These are phyloP conservation scores for Mus pahari DNA, from an alignment of 2,113 vertebrate species.

Conservation along the genomic window DNA sequence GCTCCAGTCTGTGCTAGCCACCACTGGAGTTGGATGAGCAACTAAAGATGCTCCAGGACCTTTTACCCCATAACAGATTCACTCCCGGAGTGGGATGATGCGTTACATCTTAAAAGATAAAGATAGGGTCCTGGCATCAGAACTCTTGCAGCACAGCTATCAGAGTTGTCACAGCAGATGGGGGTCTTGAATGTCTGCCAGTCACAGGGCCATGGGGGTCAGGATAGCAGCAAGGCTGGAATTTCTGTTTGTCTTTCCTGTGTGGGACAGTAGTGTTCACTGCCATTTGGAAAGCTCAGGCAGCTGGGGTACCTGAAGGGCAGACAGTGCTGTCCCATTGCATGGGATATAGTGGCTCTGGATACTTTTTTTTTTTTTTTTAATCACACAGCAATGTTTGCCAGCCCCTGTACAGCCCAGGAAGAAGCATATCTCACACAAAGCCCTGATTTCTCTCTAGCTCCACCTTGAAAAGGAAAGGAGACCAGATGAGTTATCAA, in stretches of 20 bases:
- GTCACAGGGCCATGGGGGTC: slow-evolving; percentile 38
- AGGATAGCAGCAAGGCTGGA: slow-evolving; percentile 72
- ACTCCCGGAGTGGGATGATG: not conserved
- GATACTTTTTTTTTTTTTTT: not conserved
- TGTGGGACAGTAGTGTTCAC: slow-evolving; percentile 37
- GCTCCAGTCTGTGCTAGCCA: not conserved
- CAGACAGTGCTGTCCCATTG: not conserved
- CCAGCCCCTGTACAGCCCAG: not conserved
- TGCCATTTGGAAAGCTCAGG: not conserved
- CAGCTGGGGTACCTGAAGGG: not conserved
- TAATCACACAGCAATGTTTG: not conserved
- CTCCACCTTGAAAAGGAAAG: not conserved
- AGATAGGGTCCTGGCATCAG: not conserved
- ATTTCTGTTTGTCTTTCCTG: slow-evolving; percentile 47
- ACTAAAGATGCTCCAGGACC: not conserved
- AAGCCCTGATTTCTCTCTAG: not conserved
- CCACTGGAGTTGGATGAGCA: not conserved
- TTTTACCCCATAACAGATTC: not conserved
- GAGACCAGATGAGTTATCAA: not conserved
- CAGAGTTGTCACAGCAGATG: slow-evolving; percentile 70
- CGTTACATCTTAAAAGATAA: not conserved
- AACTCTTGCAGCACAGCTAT: slow-evolving; percentile 11
- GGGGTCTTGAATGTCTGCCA: not conserved
- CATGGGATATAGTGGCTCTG: not conserved
- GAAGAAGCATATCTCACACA: not conserved